A percentile compares a stretch with the other conserved stretches of the same genome.
phyloP scores from a whole-genome alignment of 2,113 vertebrate genomes.

The Emydocephalus ijimae region DNA sequence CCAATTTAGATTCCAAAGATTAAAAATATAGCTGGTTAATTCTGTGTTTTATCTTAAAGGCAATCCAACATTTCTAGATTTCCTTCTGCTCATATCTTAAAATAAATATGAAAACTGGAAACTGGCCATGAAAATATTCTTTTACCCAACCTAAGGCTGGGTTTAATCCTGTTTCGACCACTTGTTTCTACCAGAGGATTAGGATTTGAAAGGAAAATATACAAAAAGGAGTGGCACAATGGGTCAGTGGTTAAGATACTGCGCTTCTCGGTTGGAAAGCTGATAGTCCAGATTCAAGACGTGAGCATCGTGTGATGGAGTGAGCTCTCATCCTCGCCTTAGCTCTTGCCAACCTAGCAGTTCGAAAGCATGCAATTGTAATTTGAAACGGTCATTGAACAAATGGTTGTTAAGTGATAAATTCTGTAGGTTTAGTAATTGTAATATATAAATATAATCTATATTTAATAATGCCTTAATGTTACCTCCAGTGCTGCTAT shows the following conservation, averaged over 20 bases:
- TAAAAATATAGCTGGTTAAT: neutral
- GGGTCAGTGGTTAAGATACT: neutral
- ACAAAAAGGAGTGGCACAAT: neutral
- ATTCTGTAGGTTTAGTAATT: neutral
- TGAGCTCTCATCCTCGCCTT: neutral
- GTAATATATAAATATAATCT: neutral
- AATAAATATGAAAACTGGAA: neutral
- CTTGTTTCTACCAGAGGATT: neutral
- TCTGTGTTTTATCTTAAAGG: neutral
- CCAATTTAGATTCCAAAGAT: neutral
- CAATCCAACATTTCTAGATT: neutral
- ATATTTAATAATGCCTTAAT: neutral
- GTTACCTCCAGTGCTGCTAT: neutral
- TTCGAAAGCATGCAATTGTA: neutral
- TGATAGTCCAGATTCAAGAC: neutral
- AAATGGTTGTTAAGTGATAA: neutral
- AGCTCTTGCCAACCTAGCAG: neutral
- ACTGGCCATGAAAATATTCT: neutral
- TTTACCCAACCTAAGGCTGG: neutral
- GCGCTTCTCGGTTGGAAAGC: neutral
- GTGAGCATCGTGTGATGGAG: neutral
- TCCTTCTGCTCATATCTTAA: neutral
- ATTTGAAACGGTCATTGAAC: neutral
- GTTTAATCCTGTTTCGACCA: neutral
- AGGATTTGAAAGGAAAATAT: neutral